A percentile compares a stretch with the other conserved stretches of the same genome.
Conservation (phyloP, 2,888 invertebrate genomes). For the Trypoxylon attenuatum region DNA sequence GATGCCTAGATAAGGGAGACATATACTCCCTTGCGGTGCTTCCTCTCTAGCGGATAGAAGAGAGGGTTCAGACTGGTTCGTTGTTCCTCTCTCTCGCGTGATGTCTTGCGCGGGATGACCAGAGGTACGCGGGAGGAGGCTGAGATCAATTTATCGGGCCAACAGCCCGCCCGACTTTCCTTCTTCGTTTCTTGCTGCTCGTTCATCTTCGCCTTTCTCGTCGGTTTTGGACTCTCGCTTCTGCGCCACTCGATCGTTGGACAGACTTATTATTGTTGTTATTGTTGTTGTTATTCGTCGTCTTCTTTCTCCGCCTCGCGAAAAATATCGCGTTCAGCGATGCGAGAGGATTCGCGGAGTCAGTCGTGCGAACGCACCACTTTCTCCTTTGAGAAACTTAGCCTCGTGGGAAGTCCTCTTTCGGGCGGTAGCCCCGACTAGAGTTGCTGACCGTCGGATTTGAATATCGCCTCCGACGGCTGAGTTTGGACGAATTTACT, state of each 20-base stretch:
- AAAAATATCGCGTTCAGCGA: background rate
- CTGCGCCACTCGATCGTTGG: background rate
- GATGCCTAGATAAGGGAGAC: constrained; percentile 26
- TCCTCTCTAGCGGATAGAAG: constrained; percentile 28
- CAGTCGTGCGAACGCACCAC: background rate
- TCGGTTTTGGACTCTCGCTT: constrained; percentile 12
- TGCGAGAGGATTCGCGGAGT: background rate
- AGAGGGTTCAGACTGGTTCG: constrained; percentile 50
- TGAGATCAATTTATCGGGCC: constrained; percentile 56
- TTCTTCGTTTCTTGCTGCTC: constrained; percentile 23
- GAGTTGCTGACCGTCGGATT: constrained; percentile 33
- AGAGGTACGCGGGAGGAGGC: constrained; percentile 42
- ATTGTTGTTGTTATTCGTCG: background rate
- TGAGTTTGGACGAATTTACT: constrained; percentile 34
- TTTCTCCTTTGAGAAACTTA: too few species aligned
- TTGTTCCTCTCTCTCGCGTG: constrained; percentile 49
- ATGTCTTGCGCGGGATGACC: constrained; percentile 28
- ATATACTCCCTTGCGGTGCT: constrained; percentile 12
- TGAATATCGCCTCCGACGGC: constrained; percentile 19
- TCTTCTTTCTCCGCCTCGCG: background rate
- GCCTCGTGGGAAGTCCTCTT: background rate
- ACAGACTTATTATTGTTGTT: too few species aligned
- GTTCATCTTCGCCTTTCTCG: constrained; percentile 17
- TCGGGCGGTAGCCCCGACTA: constrained; percentile 38
- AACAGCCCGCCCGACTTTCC: constrained; percentile 31